Base-by-base conservation (phyloP, 2,113 vertebrate species). In the Archocentrus centrarchus region DNA sequence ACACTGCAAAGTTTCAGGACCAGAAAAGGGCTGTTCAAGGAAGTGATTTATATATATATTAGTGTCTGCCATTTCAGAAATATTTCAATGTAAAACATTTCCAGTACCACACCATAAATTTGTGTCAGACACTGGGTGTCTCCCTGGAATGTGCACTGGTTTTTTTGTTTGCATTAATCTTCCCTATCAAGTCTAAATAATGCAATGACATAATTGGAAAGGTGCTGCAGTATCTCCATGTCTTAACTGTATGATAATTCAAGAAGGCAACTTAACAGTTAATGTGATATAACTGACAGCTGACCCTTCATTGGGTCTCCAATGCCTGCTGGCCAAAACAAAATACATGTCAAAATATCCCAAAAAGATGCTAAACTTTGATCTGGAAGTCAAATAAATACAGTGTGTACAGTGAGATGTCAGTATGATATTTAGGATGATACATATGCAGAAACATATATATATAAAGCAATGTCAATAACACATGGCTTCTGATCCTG, bases 401-500 rank as follows among this genome's bases (percentile, higher is more conserved):
- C 10, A 82, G 41, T 27, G 63, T 5, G 39, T 73, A 79, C 60
- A n/a, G 30, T 60, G 44, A 57, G 59, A 79, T 83, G 77, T 81
- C 76, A 85, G 82, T 73, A 61, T 66, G 32, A 44, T 41, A 62
- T 83, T 77, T 17, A 18, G 55, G 57, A 37, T n/a, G 53, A 20
- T 60, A 68, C 20, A 53, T 59, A 39, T 24, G 83, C 11, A 77
- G 57, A 75, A 70, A 66, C 24, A 24, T 24, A 24, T 0, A 18
- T 7, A 82, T 44, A 15, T 3, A 73, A 60, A 81, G 59, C 24
- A 41, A 75, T 80, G 73, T 64, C 53, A 60, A 84, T n/a, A 59
- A 83, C 85, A 91, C 87, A 92, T 89, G 91, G 90, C 87, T 89
- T 90, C 75, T 79, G 63, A 85, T 92, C 86, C 78, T 70, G 64